A percentile compares a stretch with the other conserved stretches of the same genome.
These are phyloP conservation scores for Dusona sp. DNA, from an alignment of 2,888 invertebrate genomes.

Conservation along the genomic window DNA sequence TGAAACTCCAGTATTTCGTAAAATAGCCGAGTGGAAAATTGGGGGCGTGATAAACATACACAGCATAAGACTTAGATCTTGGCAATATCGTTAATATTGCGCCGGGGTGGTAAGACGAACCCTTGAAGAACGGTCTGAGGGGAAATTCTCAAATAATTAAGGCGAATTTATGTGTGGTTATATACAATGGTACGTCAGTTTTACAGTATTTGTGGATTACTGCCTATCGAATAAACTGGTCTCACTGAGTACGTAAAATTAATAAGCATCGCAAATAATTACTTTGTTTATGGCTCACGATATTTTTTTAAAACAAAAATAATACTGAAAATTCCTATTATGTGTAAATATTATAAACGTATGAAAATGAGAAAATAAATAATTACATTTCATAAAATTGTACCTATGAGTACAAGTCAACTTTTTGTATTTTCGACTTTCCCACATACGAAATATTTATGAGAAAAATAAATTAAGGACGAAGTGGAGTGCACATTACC, in stretches of 20 bases:
- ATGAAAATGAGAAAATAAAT: not conserved
- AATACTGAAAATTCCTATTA: not conserved
- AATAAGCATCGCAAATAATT: not conserved
- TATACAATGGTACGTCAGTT: not conserved
- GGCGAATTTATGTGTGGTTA: not conserved
- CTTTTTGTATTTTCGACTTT: not conserved
- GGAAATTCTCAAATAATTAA: slow-evolving; percentile 4
- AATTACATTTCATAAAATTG: not conserved
- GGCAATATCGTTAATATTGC: no score
- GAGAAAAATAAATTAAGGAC: not conserved
- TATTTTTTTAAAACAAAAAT: not conserved
- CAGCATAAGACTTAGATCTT: not conserved
- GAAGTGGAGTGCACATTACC: no score
- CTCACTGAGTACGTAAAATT: not conserved
- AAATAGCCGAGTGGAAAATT: not conserved
- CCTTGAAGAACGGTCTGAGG: not conserved
- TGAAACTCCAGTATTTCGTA: not conserved
- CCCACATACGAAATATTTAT: not conserved
- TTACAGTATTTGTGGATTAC: not conserved
- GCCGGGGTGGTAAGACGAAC: not conserved
- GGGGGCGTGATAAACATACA: not conserved
- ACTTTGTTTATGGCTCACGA: not conserved
- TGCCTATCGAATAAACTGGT: not conserved
- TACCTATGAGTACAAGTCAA: not conserved
- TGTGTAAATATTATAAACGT: not conserved